Conservation (phyloP, 1,140 invertebrate genomes). For the Zaprionus ghesquierei region DNA sequence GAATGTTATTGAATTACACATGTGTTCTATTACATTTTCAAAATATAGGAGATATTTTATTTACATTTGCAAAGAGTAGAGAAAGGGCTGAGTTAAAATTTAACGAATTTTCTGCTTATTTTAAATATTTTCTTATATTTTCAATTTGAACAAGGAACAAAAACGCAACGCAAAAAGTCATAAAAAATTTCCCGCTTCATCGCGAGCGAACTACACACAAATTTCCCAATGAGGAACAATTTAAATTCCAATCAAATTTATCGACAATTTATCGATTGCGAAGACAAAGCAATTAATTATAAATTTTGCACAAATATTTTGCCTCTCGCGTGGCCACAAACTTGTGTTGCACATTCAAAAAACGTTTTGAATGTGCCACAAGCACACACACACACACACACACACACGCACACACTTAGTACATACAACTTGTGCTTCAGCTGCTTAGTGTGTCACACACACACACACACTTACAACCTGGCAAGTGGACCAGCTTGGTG, state of each 20-base stretch:
- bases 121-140: too few species aligned
- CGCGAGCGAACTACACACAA: neutral
- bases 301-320: conserved; percentile 23
- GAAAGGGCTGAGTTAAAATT: too few species aligned
- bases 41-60: neutral
- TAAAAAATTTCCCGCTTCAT: neutral
- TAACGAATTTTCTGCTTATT: too few species aligned
- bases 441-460: conserved; percentile 13
- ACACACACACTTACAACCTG: neutral
- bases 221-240: conserved; percentile 13
- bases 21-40: neutral
- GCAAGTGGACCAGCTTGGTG: conserved; percentile 53
- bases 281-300: conserved; percentile 43
- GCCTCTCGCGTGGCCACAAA: neutral
- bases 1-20: neutral
- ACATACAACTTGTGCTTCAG: neutral
- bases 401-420: neutral
- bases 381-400: neutral
- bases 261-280: conserved; percentile 29
- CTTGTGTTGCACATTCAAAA: conserved; percentile 11
- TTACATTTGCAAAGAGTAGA: neutral
- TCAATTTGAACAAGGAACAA: neutral
- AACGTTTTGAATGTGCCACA: neutral
- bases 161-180: neutral
- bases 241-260: conserved; percentile 34